phyloP scores from a whole-genome alignment of 1,140 invertebrate species.

The Meloidogyne floridensis region DNA sequence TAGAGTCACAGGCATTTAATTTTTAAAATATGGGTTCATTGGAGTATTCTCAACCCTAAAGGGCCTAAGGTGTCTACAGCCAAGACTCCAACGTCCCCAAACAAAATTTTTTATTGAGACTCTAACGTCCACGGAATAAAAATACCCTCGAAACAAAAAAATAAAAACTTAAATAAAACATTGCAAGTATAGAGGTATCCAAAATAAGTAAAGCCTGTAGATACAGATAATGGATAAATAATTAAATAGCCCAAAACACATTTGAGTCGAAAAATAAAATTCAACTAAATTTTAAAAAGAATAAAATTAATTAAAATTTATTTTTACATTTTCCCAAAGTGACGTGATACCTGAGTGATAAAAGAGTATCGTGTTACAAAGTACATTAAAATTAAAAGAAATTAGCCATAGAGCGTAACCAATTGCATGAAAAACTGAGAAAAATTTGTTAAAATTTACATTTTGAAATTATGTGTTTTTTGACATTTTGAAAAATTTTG shows the following conservation, averaged over 20 bases:
- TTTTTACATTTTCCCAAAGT: slow-evolving; percentile 34
- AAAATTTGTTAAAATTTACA: slow-evolving; percentile 55
- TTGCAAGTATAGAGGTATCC: slow-evolving; percentile 50
- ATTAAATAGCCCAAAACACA: slow-evolving; percentile 50
- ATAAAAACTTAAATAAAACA: slow-evolving; percentile 43
- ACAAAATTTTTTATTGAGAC: no score
- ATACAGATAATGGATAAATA: slow-evolving; percentile 58
- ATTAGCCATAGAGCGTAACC: not conserved
- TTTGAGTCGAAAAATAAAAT: slow-evolving; percentile 58
- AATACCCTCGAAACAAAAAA: not conserved
- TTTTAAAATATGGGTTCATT: no score
- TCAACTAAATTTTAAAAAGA: slow-evolving; percentile 40
- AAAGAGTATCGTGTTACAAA: slow-evolving; percentile 60
- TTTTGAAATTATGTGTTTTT: slow-evolving; percentile 44
- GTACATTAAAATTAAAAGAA: slow-evolving; percentile 57
- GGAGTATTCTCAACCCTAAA: no score
- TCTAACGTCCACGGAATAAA: no score
- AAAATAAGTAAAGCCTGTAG: slow-evolving; percentile 58
- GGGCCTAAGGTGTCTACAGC: no score
- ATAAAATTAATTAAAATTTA: not conserved
- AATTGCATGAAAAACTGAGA: slow-evolving; percentile 39
- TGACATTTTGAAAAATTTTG: slow-evolving; percentile 45
- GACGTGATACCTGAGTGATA: slow-evolving; percentile 55
- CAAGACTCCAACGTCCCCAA: no score
- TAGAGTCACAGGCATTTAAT: no score